Evolutionary conservation across 2,113 vertebrate genomes (phyloP), one percentile per base, ranked within the genome.

Genomic region (Myrmecophaga tridactyla): DNA sequence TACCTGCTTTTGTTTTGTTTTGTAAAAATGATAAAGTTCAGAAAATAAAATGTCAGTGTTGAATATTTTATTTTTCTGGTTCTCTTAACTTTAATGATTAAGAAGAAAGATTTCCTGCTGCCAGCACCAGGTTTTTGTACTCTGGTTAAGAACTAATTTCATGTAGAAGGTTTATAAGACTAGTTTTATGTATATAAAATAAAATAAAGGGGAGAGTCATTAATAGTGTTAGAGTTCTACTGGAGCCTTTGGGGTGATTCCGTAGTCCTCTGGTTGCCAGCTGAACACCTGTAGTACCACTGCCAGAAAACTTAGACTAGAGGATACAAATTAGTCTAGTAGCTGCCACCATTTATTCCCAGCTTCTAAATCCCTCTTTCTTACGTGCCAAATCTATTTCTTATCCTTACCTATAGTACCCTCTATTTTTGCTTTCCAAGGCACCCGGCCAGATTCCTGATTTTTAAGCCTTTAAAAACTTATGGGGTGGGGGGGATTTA

Each of bases 31-130:
- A 98, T 94, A 96, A 98, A 97, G 90, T 97, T 98, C 90, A 76
- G 89, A 98, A 95, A 98, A 98, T 98, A 98, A 98, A 98, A 96
- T 1, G 60, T 98, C 97, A 97, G 97, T 98, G 97, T 97, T 98
- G 98, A 98, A 93, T 98, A 97, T 96, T 97, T 98, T 84, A 65
- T 94, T 81, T 96, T 84, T 93, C 72, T 81, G 53, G 76, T 48
- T 92, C n/a, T 94, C 69, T 75, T 72, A 63, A 81, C 17, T 20
- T 92, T 70, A n/a, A 43, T 0, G 31, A 41, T 82, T 90, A 76
- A 73, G 62, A 69, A 14, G 27, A 92, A 84, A 80, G 25, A 36
- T 39, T 60, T 56, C 23, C 70, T 95, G 17, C 48, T 48, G 6
- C 63, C 69, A 7, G 41, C 25, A 23, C 39, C 60, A 69, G 56